Base-by-base conservation (phyloP, 2,888 invertebrate species). In the Vannuccia rotundouncinata region DNA sequence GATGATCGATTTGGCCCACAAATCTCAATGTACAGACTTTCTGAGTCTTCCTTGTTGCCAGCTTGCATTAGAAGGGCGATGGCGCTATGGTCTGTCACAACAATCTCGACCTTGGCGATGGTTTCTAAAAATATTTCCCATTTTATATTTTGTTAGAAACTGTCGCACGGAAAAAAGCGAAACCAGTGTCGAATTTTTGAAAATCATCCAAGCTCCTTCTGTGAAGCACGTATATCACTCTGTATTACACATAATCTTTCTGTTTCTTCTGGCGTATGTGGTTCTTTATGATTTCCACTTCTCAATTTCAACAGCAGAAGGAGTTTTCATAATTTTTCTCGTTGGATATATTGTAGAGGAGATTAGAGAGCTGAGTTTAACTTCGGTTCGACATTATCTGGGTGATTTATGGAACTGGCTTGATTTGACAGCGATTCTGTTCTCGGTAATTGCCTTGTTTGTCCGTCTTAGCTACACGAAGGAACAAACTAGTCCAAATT, bases 31-130 rank as follows among this genome's bases (percentile, higher is more conserved):
- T 66, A 27, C 59, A 10, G 60, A 78, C 17, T 78, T 78, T 78
- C n/a, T 78, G 1, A 78, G 78, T 78, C 30, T 78, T n/a, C 78
- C 60, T 2, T 78, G 78, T 28, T 78, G 78, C 59, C 78, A 78
- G 66, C 22, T 66, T 5, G 60, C 59, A 5, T 29, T 78, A n/a
- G 66, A 59, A 10, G 27, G 59, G 59, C 78, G 2, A 2, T 78
- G 78, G 78, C 59, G 29, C 60, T 31, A 59, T 1, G 59, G 59
- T 10, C 29, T 78, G 27, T 22, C 29, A n/a, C 13, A 28, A 10
- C 22, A 28, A 28, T n/a, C 76, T 13, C 25, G 22, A 10, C 29
- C 60, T 22, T 76, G 31, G 25, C 77, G 60, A 22, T 78, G 59
- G n/a, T 59, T 59, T 78, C 29, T 59, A 59, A 78, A 66, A 66